These are phyloP conservation scores for Idaea straminata DNA, from an alignment of 2,888 invertebrate species.

Conservation along the genomic window DNA sequence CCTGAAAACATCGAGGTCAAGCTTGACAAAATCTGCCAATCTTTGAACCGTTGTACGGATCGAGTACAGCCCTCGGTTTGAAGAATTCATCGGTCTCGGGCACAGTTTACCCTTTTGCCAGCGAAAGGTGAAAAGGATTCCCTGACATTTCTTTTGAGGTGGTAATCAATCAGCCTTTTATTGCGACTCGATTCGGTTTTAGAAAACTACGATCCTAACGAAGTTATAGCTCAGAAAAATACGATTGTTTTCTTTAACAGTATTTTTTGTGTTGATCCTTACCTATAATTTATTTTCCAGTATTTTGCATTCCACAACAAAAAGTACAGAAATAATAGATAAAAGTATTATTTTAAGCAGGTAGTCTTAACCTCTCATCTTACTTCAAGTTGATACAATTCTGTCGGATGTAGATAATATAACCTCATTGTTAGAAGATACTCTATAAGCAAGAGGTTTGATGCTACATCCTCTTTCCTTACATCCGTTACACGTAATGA, in stretches of 20 bases:
- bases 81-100: conserved; percentile 17
- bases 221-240: not conserved
- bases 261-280: not conserved
- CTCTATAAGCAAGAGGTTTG: too few species aligned
- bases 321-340: too few species aligned
- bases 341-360: too few species aligned
- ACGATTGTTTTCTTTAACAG: not conserved
- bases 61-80: conserved; percentile 6
- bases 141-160: conserved; percentile 21
- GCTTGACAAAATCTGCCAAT: conserved; percentile 14
- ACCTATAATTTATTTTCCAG: too few species aligned
- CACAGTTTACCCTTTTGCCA: conserved; percentile 12
- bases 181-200: conserved; percentile 13
- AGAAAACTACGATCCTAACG: conserved; percentile 10
- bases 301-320: too few species aligned
- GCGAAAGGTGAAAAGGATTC: conserved; percentile 20
- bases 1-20: conserved; percentile 7
- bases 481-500: too few species aligned
- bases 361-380: too few species aligned
- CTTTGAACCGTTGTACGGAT: conserved; percentile 9
- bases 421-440: too few species aligned
- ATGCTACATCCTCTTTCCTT: too few species aligned
- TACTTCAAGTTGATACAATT: too few species aligned
- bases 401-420: too few species aligned
- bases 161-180: conserved; percentile 23